phyloP scores from a whole-genome alignment of 2,888 invertebrate genomes.

The Leucophenga maculata region DNA sequence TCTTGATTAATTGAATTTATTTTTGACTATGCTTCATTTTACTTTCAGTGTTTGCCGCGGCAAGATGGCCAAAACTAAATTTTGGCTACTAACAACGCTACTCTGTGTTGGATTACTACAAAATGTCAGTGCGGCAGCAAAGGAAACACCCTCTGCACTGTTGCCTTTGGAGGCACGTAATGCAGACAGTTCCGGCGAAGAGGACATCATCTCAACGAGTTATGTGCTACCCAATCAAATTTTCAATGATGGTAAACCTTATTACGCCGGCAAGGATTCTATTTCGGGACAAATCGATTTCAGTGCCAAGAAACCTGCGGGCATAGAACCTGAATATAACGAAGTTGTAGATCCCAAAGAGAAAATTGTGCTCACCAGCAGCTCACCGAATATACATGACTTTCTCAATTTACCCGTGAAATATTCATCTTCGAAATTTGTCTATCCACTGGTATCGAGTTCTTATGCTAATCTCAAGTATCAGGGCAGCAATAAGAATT shows the following conservation, averaged over 20 bases:
- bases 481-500: slow-evolving; percentile 77
- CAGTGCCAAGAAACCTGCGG: slow-evolving; percentile 73
- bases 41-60: not conserved
- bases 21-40: not conserved
- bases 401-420: slow-evolving; percentile 80
- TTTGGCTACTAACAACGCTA: slow-evolving; percentile 34
- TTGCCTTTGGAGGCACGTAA: slow-evolving; percentile 66
- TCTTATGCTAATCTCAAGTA: slow-evolving; percentile 83
- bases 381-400: slow-evolving; percentile 79
- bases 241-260: slow-evolving; percentile 81
- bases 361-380: slow-evolving; percentile 76
- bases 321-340: slow-evolving; percentile 68
- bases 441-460: slow-evolving; percentile 80
- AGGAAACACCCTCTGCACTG: slow-evolving; percentile 54
- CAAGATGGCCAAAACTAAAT: slow-evolving; percentile 36
- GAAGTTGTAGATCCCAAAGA: slow-evolving; percentile 73
- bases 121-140: not conserved
- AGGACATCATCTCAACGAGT: slow-evolving; percentile 66
- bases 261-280: slow-evolving; percentile 80
- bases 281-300: slow-evolving; percentile 79
- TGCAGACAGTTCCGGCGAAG: slow-evolving; percentile 62
- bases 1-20: not conserved
- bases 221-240: slow-evolving; percentile 74
- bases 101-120: not conserved
- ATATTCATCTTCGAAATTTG: slow-evolving; percentile 80